These are phyloP conservation scores for Sisyra nigra DNA, from an alignment of 2,888 invertebrate species.

Conservation along the genomic window DNA sequence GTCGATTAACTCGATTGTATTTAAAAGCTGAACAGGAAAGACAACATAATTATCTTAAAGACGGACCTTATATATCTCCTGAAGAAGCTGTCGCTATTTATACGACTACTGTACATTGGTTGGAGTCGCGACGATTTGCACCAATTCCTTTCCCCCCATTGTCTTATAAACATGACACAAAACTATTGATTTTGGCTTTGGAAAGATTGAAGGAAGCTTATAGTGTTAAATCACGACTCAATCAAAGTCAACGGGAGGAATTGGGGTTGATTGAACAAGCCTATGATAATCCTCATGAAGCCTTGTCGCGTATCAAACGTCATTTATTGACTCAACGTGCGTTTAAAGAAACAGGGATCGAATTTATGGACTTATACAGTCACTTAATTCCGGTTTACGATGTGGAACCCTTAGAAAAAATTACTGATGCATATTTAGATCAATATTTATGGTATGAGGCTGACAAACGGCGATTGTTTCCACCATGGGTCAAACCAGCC, in stretches of 20 bases:
- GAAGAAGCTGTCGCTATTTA: slow-evolving; percentile 99
- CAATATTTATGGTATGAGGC: slow-evolving; percentile 99
- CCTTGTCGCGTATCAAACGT: slow-evolving; percentile 95
- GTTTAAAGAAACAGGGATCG: slow-evolving; percentile 98
- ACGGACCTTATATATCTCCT: slow-evolving; percentile 98
- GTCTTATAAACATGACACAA: slow-evolving; percentile 99
- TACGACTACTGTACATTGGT: slow-evolving; percentile 99
- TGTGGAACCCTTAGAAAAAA: slow-evolving; percentile 97
- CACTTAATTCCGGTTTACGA: slow-evolving; percentile 98
- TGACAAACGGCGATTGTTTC: slow-evolving; percentile 90
- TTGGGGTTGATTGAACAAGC: slow-evolving; percentile 98
- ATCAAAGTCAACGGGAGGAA: slow-evolving; percentile 98
- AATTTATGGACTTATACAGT: slow-evolving; percentile 99
- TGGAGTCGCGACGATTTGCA: slow-evolving; percentile 94
- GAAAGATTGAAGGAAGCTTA: slow-evolving; percentile 96
- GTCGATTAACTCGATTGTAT: slow-evolving; percentile 90
- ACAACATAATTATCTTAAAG: slow-evolving; percentile 98
- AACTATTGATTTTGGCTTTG: slow-evolving; percentile 87
- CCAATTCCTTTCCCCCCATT: slow-evolving; percentile 99
- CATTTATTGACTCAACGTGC: slow-evolving; percentile 96
- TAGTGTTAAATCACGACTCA: slow-evolving; percentile 90
- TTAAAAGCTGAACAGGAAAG: slow-evolving; percentile 97
- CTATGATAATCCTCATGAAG: slow-evolving; percentile 99
- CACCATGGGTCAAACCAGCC: slow-evolving; percentile 98
- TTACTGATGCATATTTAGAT: slow-evolving; percentile 98